Conservation (phyloP, 2,888 invertebrate genomes). For the Galerucella pusilla region DNA sequence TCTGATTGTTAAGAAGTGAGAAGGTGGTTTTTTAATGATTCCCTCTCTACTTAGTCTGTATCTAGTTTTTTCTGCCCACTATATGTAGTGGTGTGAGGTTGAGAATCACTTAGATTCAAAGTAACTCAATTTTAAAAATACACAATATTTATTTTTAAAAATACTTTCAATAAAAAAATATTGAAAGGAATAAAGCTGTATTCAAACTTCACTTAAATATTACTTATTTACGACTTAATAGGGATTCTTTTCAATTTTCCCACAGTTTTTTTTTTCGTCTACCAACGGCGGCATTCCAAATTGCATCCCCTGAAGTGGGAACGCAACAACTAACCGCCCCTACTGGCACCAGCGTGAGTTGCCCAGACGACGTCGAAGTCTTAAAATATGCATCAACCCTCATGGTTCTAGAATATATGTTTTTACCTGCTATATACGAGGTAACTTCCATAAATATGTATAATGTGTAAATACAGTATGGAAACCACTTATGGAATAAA, state of each 20-base stretch:
- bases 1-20: no score
- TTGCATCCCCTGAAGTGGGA: constrained; percentile 52
- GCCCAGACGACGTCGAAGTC: constrained; percentile 44
- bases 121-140: no score
- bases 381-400: constrained; percentile 46
- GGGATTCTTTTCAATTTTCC: constrained; percentile 55
- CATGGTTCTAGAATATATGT: constrained; percentile 2
- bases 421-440: constrained; percentile 25
- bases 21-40: no score
- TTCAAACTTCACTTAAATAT: constrained; percentile 41
- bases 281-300: constrained; percentile 48
- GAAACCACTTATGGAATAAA: no score
- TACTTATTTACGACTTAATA: constrained; percentile 52
- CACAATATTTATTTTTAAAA: no score
- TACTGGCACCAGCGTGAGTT: constrained; percentile 30
- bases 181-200: not conserved
- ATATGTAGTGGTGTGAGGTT: no score
- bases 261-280: constrained; percentile 50
- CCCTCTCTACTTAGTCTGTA: no score
- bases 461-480: no score
- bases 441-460: not conserved
- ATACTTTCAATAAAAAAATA: no score
- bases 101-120: no score
- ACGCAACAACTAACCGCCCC: constrained; percentile 47
- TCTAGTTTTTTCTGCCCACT: no score